Evolutionary conservation across 2,797 vertebrate genomes (phyloP), one percentile per base, ranked within the genome.

Genomic region (Enteromius unitaeniatus): DNA sequence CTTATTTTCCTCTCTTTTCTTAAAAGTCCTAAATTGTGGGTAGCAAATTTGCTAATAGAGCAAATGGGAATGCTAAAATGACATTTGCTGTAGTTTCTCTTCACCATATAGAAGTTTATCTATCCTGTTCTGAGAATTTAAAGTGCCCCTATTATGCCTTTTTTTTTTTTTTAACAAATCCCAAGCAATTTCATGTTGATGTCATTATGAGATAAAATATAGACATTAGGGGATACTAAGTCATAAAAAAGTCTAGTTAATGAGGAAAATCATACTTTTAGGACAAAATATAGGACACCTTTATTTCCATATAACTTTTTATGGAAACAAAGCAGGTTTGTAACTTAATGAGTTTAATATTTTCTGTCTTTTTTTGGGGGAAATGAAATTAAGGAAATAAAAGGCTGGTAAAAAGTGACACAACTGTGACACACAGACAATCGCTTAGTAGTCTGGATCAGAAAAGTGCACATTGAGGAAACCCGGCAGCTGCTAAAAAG

Each of bases 401-500:
- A 51, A 7, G 17, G 28, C 11, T 53, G 28, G 21, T 34, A 64
- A 60, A 62, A 34, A 7, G 6, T 8, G 19, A 34, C 1, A 2
- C 8, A 31, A 74, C 6, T 49, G 45, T 72, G 11, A 31, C 6
- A 28, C 42, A 17, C 45, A 49, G 1, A 51, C 42, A 9, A 17
- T 47, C 40, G 3, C 34, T 10, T 37, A 14, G 3, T 17, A 14
- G 28, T 14, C 10, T 34, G 11, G 10, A n/a, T 7, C 17, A 53
- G 47, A 28, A 73, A 74, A 21, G 28, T 74, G 45, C 17, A 51
- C 70, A 13, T 1, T 53, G 2, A n/a, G 6, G 6, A 53, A 53
- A 37, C 72, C 31, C 1, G 34, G 49, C 72, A 37, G 49, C 73
- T 55, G 73, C 21, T 49, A 37, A 75, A 75, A 55, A 37, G 73